Conservation (phyloP, 2,113 vertebrate genomes). For the Sclerurus mexicanus region DNA sequence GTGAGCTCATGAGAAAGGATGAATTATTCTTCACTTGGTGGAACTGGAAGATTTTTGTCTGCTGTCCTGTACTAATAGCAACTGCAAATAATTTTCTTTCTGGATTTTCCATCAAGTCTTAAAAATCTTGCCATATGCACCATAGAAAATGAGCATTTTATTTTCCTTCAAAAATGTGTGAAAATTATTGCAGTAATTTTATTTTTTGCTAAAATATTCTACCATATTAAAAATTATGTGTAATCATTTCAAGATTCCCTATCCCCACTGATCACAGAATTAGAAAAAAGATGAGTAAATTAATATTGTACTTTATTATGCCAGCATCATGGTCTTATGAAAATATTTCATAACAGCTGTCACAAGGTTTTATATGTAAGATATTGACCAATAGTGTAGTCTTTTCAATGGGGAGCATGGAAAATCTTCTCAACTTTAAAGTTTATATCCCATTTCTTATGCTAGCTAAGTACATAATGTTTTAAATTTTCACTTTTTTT, state of each 20-base stretch:
- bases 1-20: background rate
- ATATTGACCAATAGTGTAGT: background rate
- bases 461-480: background rate
- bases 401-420: background rate
- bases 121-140: background rate
- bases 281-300: background rate
- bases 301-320: background rate
- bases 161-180: background rate
- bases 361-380: background rate
- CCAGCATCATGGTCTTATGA: background rate
- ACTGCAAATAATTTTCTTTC: background rate
- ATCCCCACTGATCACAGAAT: background rate
- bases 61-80: background rate
- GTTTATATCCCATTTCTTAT: background rate
- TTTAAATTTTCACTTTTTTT: background rate
- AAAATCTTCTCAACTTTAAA: background rate
- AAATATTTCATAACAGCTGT: background rate
- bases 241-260: background rate
- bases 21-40: background rate
- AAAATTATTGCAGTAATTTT: background rate
- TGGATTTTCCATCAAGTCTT: background rate
- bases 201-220: background rate
- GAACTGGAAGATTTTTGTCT: background rate
- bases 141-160: background rate
- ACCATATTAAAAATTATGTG: background rate